Base-by-base conservation (phyloP, 2,888 invertebrate genomes). In the Ectobius pallidus region DNA sequence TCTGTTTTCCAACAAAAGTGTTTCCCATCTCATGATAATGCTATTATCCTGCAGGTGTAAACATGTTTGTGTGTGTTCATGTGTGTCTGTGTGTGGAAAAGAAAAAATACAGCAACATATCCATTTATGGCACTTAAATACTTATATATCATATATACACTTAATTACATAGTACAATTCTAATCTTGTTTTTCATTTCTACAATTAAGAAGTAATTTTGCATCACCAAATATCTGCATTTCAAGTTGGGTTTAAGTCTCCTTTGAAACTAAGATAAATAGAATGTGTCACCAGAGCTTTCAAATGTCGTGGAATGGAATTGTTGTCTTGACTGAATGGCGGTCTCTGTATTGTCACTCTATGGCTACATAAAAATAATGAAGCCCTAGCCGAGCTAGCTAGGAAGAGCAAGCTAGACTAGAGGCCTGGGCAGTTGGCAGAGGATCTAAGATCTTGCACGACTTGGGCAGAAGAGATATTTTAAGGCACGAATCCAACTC, bases 51-150 rank as follows among this genome's bases (percentile, higher is more conserved):
- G 52, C 25, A 58, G 70, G 71, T 65, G 46, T 65, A 65, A 44
- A 65, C 46, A 30, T 58, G 27, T 65, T 46, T 65, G 58, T 61
- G 61, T 32, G 46, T 46, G n/a, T 46, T 11, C 18, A 46, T 46
- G 46, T 46, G n/a, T 46, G 52, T 39, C 14, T 63, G 44, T 71
- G 72, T 73, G 74, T 70, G 70, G 27, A 65, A 65, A 27, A 73
- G 73, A 73, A 75, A 76, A 72, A 74, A 70, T 72, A 77, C 75
- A 75, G 75, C 75, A 77, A 77, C 75, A 77, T 75, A 75, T 74
- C 74, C 75, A 75, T 73, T 76, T 77, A 77, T 77, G 77, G 77
- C 77, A 77, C 77, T 77, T 77, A 75, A 75, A 76, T 77, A 76
- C 75, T 76, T 77, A 75, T 76, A 76, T 76, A 76, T 75, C 76